Evolutionary conservation across 2,113 vertebrate species (phyloP).

Genomic region (Ascaphus truei): DNA sequence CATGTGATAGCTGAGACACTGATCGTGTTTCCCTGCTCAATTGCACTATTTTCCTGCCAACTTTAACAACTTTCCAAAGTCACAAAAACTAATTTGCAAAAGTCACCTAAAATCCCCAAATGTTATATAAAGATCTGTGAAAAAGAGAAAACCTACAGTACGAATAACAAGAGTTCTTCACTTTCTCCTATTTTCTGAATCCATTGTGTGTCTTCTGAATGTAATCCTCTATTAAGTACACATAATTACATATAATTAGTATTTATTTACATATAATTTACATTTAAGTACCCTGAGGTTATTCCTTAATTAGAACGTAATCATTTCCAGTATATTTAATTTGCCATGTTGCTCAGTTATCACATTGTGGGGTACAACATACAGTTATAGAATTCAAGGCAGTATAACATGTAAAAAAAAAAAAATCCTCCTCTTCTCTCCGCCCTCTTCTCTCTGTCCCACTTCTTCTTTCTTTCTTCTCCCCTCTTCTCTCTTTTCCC

Average conservation of each 20-base stretch:
- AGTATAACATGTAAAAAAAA: neutral
- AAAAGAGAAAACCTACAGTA: too few species aligned
- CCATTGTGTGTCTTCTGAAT: neutral
- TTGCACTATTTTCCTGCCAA: too few species aligned
- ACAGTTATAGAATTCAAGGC: neutral
- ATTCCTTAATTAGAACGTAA: neutral
- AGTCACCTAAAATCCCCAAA: too few species aligned
- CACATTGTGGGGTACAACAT: neutral
- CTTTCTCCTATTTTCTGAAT: neutral
- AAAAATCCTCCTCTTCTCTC: neutral
- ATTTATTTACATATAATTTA: neutral
- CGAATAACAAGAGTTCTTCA: too few species aligned
- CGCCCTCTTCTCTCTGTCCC: too few species aligned
- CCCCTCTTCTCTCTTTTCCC: too few species aligned
- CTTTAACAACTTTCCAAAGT: too few species aligned
- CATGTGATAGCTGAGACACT: too few species aligned
- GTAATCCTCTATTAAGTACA: neutral
- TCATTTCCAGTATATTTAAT: slow-evolving; percentile 8
- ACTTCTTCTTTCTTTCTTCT: too few species aligned
- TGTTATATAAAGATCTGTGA: too few species aligned
- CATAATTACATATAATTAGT: slow-evolving; percentile 11
- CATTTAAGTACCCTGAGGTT: neutral
- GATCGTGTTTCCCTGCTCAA: too few species aligned
- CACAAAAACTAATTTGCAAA: too few species aligned
- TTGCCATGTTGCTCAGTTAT: neutral